Conservation (phyloP, 1,140 invertebrate genomes). For the Gonioctena quinquepunctata region DNA sequence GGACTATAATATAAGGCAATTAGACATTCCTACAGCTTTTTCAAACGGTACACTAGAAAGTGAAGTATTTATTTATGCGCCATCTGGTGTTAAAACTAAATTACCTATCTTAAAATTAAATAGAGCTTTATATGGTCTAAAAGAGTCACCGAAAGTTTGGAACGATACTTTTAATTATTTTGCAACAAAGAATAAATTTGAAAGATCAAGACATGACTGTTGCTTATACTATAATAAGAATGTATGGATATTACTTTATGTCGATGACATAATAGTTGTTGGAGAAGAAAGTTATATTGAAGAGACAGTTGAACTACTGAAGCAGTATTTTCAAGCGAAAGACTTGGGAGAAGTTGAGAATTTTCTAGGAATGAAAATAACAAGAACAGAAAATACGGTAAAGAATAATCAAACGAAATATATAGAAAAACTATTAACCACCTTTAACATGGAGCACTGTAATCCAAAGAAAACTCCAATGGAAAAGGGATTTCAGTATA, state of each 20-base stretch:
- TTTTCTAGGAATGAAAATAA: constrained; percentile 20
- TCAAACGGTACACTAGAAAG: neutral
- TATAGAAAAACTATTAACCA: neutral
- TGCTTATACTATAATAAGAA: neutral
- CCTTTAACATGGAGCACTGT: neutral
- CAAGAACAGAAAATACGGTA: neutral
- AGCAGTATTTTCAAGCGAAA: constrained; percentile 15
- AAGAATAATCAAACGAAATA: neutral
- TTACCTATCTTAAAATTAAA: constrained; percentile 4
- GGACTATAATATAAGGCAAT: neutral
- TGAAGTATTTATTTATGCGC: neutral
- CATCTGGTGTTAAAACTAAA: constrained; percentile 4
- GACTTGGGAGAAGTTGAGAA: constrained; percentile 12
- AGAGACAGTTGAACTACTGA: neutral
- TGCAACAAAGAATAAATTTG: constrained; percentile 18
- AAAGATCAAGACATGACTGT: constrained; percentile 11
- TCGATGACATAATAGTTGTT: constrained; percentile 17
- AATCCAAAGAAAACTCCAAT: neutral
- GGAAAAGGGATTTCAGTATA: constrained; percentile 1
- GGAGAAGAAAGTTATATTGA: constrained; percentile 5
- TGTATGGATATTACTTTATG: neutral
- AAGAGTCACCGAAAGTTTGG: constrained; percentile 21
- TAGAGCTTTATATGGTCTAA: constrained; percentile 18
- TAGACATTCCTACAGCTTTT: neutral
- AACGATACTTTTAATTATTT: constrained; percentile 24